Conservation (phyloP, 2,888 invertebrate species). For the Chalcis sispes region DNA sequence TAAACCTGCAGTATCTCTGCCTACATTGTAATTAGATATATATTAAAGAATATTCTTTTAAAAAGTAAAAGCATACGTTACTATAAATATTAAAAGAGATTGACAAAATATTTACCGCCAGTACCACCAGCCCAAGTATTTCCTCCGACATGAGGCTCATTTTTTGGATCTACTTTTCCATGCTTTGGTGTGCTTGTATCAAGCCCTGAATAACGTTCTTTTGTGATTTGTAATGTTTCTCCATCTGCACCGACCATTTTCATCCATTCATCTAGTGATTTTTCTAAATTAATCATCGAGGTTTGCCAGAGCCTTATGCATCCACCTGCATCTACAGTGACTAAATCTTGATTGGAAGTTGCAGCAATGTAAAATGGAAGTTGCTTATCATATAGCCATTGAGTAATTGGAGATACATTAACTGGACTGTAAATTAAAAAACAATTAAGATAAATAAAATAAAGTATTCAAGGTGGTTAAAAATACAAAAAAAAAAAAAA, state of each 20-base stretch:
- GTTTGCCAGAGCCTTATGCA: constrained; percentile 79
- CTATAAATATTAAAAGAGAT: neutral
- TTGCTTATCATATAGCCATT: constrained; percentile 76
- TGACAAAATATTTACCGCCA: constrained; percentile 80
- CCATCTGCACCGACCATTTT: constrained; percentile 69
- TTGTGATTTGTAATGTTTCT: constrained; percentile 84
- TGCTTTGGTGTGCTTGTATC: constrained; percentile 90
- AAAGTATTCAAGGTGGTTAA: no score
- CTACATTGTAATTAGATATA: constrained; percentile 59
- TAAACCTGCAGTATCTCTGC: constrained; percentile 93
- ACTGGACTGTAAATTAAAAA: neutral
- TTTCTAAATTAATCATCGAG: constrained; percentile 74
- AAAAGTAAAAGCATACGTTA: neutral
- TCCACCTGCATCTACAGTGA: constrained; percentile 79
- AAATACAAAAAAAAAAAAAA: no score
- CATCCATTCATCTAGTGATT: constrained; percentile 77
- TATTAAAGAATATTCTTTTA: neutral
- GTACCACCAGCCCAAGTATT: constrained; percentile 98
- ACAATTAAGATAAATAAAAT: no score
- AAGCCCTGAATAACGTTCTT: constrained; percentile 82
- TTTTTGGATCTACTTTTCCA: constrained; percentile 93
- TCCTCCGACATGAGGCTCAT: constrained; percentile 96
- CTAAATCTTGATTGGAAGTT: constrained; percentile 76
- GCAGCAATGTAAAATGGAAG: constrained; percentile 75
- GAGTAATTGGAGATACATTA: constrained; percentile 38